Conservation (phyloP, 2,888 invertebrate genomes). For the Perizoma affinitatum region DNA sequence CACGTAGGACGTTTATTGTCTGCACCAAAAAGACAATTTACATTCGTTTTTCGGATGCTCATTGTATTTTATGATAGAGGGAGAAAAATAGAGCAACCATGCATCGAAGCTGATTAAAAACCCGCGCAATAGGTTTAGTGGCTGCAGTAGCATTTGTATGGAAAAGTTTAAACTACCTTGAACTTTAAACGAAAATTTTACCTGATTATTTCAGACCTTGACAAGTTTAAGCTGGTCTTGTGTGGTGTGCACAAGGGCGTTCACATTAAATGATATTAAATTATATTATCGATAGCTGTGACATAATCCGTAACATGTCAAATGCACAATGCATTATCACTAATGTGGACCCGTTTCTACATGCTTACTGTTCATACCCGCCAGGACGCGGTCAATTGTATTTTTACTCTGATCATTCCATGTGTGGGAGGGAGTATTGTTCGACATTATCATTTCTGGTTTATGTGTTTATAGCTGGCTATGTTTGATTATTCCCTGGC, state of each 20-base stretch:
- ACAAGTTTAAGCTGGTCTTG: too few relatives aligned
- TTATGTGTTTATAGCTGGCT: conserved; percentile 18
- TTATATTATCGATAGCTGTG: too few relatives aligned
- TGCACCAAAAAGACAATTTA: conserved; percentile 41
- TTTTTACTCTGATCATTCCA: conserved; percentile 4
- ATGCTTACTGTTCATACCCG: not conserved
- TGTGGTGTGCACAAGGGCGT: too few relatives aligned
- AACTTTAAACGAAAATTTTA: too few relatives aligned
- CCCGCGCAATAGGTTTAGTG: too few relatives aligned
- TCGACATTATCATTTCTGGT: conserved; percentile 22
- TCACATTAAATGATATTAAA: too few relatives aligned
- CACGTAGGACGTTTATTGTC: conserved; percentile 55
- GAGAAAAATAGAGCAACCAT: conserved; percentile 6
- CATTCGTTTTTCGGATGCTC: conserved; percentile 20
- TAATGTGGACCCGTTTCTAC: too few relatives aligned
- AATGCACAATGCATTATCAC: too few relatives aligned
- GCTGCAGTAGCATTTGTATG: too few relatives aligned
- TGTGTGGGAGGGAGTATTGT: conserved; percentile 14
- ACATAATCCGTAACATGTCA: too few relatives aligned
- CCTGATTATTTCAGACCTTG: too few relatives aligned
- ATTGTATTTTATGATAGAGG: conserved; percentile 13
- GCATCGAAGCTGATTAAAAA: not conserved
- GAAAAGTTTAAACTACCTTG: too few relatives aligned
- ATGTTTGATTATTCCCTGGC: conserved; percentile 1
- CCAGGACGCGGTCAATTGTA: not conserved